Conservation (phyloP, 2,888 invertebrate genomes). For the Choreutis nemorana region DNA sequence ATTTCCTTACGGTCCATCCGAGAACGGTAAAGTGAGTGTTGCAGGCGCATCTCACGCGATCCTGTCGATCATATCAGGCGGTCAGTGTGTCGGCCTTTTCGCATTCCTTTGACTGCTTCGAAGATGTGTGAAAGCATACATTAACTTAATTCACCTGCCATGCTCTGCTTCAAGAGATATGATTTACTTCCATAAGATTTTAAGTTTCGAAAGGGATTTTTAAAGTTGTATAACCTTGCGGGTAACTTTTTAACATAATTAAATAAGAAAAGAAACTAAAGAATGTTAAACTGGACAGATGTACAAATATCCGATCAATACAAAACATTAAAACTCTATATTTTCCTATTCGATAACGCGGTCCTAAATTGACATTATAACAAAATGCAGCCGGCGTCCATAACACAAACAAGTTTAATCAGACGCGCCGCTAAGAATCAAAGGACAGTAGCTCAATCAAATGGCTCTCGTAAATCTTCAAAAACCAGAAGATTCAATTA, state of each 20-base stretch:
- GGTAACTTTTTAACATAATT: too few species aligned
- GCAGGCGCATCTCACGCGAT: slow-evolving; percentile 47
- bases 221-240: too few species aligned
- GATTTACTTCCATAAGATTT: slow-evolving; percentile 4
- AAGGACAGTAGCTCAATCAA: slow-evolving; percentile 52
- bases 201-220: slow-evolving; percentile 7
- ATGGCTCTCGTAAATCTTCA: slow-evolving; percentile 45
- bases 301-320: slow-evolving; percentile 1
- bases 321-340: too few species aligned
- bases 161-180: too few species aligned
- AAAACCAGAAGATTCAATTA: slow-evolving; percentile 65
- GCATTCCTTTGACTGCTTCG: too few species aligned
- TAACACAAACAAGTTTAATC: neutral
- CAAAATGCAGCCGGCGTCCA: too few species aligned
- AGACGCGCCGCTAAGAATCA: slow-evolving; percentile 41
- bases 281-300: slow-evolving; percentile 3
- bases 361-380: too few species aligned
- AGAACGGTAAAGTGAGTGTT: too few species aligned
- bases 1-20: too few species aligned
- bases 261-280: slow-evolving; percentile 5
- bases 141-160: too few species aligned
- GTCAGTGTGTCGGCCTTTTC: slow-evolving; percentile 45
- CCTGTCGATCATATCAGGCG: slow-evolving; percentile 27
- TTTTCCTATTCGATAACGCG: too few species aligned
- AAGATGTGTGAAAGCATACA: too few species aligned